phyloP scores from a whole-genome alignment of 2,113 vertebrate species.

The Cheilinus undulatus region DNA sequence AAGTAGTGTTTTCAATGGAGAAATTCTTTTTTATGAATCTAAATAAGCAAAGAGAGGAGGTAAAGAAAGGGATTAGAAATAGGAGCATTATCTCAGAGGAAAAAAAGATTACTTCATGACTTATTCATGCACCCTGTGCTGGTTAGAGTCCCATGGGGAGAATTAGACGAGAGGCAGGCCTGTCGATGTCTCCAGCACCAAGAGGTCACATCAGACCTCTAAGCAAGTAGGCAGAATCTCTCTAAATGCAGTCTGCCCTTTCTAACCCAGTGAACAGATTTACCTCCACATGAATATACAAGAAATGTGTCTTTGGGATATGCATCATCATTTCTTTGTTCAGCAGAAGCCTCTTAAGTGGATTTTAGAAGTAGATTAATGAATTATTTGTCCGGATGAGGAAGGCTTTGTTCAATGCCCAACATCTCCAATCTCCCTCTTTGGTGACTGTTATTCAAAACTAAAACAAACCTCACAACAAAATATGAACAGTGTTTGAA shows the following conservation, averaged over 20 bases:
- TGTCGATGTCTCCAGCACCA: conserved; percentile 35
- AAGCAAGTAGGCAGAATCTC: conserved; percentile 21
- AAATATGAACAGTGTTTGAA: conserved; percentile 43
- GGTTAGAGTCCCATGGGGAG: conserved; percentile 61
- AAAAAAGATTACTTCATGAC: conserved; percentile 65
- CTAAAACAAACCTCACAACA: conserved; percentile 32
- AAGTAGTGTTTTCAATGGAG: conserved; percentile 21
- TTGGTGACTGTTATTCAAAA: conserved; percentile 36
- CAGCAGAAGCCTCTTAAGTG: conserved; percentile 10
- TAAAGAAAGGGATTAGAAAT: conserved; percentile 5
- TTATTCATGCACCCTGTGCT: conserved; percentile 75
- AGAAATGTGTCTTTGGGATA: conserved; percentile 39
- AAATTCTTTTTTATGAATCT: conserved; percentile 34
- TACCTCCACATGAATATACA: conserved; percentile 33
- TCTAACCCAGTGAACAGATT: conserved; percentile 48
- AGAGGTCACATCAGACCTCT: conserved; percentile 48
- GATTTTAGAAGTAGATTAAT: conserved; percentile 19
- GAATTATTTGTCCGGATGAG: conserved; percentile 46
- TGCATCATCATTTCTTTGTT: conserved; percentile 45
- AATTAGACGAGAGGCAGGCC: conserved; percentile 53
- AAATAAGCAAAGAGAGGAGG: conserved; percentile 30
- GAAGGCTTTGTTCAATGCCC: conserved; percentile 35
- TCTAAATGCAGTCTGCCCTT: conserved; percentile 15
- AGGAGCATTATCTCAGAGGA: conserved; percentile 52
- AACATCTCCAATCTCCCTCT: conserved; percentile 19